A percentile compares a stretch with the other conserved stretches of the same genome.
phyloP scores from a whole-genome alignment of 2,113 vertebrate genomes.

The Leucosticte australis region DNA sequence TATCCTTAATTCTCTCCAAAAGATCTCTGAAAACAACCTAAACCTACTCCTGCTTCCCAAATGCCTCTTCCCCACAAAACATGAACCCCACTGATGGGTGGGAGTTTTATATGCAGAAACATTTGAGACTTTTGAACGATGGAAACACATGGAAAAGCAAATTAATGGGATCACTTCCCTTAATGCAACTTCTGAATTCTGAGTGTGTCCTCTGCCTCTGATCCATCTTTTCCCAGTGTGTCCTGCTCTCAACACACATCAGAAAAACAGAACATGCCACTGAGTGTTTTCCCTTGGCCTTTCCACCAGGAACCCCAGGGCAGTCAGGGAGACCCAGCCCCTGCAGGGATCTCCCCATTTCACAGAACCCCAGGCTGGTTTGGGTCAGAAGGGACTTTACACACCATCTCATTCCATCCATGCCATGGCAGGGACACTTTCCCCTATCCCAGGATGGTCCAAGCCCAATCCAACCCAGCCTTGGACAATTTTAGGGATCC shows the following conservation, averaged over 20 bases:
- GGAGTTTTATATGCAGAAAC: neutral
- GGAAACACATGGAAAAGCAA: neutral
- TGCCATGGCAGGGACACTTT: neutral
- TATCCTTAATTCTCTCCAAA: neutral
- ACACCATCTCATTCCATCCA: neutral
- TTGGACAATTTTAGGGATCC: neutral
- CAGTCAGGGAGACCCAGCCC: neutral
- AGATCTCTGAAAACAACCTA: neutral
- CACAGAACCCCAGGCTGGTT: neutral
- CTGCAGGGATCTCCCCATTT: neutral
- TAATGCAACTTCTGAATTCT: neutral
- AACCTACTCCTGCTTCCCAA: neutral
- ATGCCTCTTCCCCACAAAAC: neutral
- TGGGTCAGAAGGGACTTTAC: neutral
- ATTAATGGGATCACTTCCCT: neutral
- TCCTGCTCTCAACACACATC: neutral
- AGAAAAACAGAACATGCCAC: neutral
- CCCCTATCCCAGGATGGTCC: neutral
- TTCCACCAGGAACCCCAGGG: neutral
- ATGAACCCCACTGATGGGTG: accelerated
- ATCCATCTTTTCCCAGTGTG: neutral
- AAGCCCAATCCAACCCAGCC: accelerated
- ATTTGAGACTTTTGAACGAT: neutral
- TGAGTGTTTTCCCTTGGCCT: neutral
- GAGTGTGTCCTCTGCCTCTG: accelerated